phyloP scores from a whole-genome alignment of 2,113 vertebrate species.

The Neomonachus schauinslandi region DNA sequence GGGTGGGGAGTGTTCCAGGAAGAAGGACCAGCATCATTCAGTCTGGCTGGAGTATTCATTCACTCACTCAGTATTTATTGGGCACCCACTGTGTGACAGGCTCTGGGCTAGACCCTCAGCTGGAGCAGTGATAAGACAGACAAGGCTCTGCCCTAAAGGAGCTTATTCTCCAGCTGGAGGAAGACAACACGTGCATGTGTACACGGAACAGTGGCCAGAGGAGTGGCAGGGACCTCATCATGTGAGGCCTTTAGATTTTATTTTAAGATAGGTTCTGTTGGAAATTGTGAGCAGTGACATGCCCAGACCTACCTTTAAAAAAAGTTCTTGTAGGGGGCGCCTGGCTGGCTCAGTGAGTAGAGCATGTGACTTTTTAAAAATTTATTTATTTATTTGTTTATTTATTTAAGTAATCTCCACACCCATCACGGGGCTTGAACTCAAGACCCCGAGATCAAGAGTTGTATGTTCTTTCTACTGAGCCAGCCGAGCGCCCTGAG shows the following conservation, averaged over 20 bases:
- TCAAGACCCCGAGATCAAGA: neutral
- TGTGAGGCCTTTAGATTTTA: neutral
- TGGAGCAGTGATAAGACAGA: neutral
- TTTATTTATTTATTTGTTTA: neutral
- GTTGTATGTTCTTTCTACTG: neutral
- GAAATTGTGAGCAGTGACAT: neutral
- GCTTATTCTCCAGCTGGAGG: too few species aligned
- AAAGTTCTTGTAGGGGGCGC: neutral
- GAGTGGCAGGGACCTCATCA: neutral
- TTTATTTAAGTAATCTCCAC: neutral
- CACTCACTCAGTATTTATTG: neutral
- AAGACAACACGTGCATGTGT: too few species aligned
- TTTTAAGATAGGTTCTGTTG: neutral
- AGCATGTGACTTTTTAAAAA: neutral
- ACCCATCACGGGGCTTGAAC: neutral
- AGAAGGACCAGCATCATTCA: too few species aligned
- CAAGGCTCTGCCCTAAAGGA: rapidly evolving
- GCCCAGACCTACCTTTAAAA: neutral
- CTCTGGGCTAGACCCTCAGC: neutral
- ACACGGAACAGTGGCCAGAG: neutral
- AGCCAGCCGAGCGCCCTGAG: neutral
- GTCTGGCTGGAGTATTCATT: neutral
- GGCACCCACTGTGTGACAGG: neutral
- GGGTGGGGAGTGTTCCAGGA: neutral
- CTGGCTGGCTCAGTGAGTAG: neutral